Evolutionary conservation across 2,113 vertebrate genomes (phyloP).

Genomic region (Plecotus auritus): DNA sequence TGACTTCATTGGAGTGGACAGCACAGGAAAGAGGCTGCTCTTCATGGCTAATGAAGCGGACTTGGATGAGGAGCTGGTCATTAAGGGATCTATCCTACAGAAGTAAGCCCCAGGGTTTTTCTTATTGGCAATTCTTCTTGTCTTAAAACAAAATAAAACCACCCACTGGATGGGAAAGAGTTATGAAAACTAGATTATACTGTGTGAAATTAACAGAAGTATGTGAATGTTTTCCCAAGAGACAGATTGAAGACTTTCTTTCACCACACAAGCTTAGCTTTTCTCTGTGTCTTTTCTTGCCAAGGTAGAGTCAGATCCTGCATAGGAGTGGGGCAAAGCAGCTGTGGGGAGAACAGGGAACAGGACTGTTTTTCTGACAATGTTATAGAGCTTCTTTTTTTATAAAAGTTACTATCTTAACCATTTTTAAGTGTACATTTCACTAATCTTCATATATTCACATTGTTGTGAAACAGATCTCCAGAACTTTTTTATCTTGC

Average conservation of each 20-base stretch:
- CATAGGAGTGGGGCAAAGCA: neutral
- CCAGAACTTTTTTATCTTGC: conserved; percentile 10
- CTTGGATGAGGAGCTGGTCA: conserved; percentile 93
- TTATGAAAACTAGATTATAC: conserved; percentile 46
- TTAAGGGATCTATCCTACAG: conserved; percentile 94
- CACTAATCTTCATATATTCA: neutral
- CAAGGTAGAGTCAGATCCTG: neutral
- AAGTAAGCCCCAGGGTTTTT: conserved; percentile 86
- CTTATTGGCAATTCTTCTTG: conserved; percentile 60
- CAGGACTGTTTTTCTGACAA: neutral
- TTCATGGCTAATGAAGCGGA: conserved; percentile 99
- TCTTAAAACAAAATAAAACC: conserved; percentile 72
- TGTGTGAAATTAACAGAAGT: conserved; percentile 69
- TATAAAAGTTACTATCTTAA: neutral
- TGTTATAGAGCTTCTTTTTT: neutral
- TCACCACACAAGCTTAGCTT: conserved; percentile 19
- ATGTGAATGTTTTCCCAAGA: conserved; percentile 54
- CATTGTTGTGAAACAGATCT: neutral
- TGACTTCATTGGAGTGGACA: conserved; percentile 97
- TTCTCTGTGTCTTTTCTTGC: conserved; percentile 30
- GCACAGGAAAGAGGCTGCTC: conserved; percentile 92
- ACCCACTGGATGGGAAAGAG: conserved; percentile 64
- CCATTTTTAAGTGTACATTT: neutral
- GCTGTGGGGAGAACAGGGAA: neutral
- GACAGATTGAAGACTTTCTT: conserved; percentile 30